phyloP scores from a whole-genome alignment of 2,113 vertebrate genomes.

The Lanius collurio region DNA sequence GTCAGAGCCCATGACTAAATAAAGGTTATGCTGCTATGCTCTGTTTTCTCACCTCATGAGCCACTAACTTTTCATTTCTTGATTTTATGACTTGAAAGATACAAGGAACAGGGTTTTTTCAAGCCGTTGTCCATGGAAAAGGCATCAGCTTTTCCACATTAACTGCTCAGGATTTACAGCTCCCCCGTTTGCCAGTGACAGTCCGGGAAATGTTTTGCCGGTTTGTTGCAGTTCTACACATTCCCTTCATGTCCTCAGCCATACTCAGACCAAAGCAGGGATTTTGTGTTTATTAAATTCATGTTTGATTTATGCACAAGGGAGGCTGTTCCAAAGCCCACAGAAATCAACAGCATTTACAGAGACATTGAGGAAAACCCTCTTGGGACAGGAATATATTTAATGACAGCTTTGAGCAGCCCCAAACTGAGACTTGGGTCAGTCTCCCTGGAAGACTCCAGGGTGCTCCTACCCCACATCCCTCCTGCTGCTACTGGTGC shows the following conservation, averaged over 20 bases:
- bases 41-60: neutral
- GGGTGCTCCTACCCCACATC: fast-evolving
- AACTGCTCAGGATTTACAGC: neutral
- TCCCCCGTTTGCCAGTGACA: neutral
- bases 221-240: neutral
- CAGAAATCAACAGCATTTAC: neutral
- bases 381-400: neutral
- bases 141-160: neutral
- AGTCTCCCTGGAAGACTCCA: neutral
- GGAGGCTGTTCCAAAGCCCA: neutral
- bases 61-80: neutral
- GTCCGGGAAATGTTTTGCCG: neutral
- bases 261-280: neutral
- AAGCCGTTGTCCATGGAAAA: neutral
- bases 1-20: neutral
- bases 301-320: neutral
- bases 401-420: neutral
- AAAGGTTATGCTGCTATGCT: fast-evolving
- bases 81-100: neutral
- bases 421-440: neutral
- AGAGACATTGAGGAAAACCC: neutral
- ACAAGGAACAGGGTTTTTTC: neutral
- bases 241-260: neutral
- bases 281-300: neutral
- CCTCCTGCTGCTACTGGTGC: neutral